Evolutionary conservation across 2,888 invertebrate species (phyloP).

Genomic region (Cheiracanthium punctorium): DNA sequence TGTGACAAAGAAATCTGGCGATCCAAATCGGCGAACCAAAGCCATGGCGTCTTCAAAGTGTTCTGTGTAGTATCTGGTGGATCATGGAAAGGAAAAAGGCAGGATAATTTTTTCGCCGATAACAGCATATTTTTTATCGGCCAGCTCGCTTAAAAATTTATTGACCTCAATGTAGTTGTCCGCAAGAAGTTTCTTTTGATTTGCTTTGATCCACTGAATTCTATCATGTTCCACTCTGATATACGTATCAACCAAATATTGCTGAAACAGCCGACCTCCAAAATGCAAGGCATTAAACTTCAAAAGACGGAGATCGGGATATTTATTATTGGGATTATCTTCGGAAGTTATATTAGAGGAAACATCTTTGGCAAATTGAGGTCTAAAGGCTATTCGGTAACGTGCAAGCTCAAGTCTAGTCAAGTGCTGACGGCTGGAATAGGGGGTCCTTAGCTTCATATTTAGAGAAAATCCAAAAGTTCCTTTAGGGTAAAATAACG

Average conservation of each 20-base stretch:
- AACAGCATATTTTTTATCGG: not conserved
- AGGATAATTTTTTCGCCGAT: not conserved
- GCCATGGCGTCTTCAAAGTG: slow-evolving; percentile 77
- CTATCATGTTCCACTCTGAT: not conserved
- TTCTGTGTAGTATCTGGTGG: slow-evolving; percentile 74
- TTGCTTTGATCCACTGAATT: not conserved
- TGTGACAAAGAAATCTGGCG: slow-evolving; percentile 75
- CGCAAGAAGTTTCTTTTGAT: not conserved
- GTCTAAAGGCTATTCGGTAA: not conserved
- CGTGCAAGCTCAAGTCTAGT: not conserved
- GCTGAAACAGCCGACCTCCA: not conserved
- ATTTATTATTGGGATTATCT: too few species aligned
- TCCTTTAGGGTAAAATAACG: too few species aligned
- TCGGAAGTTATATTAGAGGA: not conserved
- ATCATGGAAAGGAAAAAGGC: not conserved
- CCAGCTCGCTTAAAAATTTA: not conserved
- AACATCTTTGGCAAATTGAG: not conserved
- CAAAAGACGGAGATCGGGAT: not conserved
- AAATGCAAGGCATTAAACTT: not conserved
- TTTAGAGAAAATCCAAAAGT: not conserved
- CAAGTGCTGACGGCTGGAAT: not conserved
- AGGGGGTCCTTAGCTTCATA: not conserved
- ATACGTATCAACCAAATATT: not conserved
- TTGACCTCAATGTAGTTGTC: not conserved
- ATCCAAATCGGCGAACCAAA: slow-evolving; percentile 76